phyloP scores from a whole-genome alignment of 1,140 invertebrate genomes.

The Apolygus lucorum region DNA sequence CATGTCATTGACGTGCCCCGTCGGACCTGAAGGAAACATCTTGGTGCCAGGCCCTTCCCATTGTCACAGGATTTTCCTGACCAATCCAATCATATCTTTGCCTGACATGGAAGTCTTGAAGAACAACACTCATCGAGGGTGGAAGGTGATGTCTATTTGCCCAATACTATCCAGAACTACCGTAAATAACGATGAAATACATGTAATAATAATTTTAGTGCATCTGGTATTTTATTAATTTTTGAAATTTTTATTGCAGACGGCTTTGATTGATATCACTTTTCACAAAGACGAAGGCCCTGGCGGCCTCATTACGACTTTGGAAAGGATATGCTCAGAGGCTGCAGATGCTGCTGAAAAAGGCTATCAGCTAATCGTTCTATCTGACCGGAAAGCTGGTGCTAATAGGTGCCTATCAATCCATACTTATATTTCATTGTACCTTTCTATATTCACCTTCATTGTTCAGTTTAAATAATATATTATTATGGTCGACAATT shows the following conservation, averaged over 20 bases:
- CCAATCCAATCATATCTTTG: slow-evolving; percentile 89
- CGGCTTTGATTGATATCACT: slow-evolving; percentile 83
- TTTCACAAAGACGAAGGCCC: slow-evolving; percentile 65
- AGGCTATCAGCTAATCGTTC: slow-evolving; percentile 77
- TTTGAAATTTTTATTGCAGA: slow-evolving; percentile 44
- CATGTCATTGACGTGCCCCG: slow-evolving; percentile 89
- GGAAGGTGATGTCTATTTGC: slow-evolving; percentile 71
- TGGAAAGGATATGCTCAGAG: slow-evolving; percentile 72
- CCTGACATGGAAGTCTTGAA: slow-evolving; percentile 82
- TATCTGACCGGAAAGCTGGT: slow-evolving; percentile 76
- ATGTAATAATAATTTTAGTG: too few species aligned
- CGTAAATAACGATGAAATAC: too few species aligned
- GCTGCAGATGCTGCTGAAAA: slow-evolving; percentile 68
- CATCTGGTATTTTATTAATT: too few species aligned
- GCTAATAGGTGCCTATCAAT: slow-evolving; percentile 51
- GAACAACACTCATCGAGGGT: slow-evolving; percentile 73
- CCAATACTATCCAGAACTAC: too few species aligned
- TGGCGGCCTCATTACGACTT: slow-evolving; percentile 62
- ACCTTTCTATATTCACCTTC: too few species aligned
- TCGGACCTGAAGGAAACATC: slow-evolving; percentile 90
- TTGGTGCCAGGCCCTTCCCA: slow-evolving; percentile 81
- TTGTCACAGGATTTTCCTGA: slow-evolving; percentile 85
- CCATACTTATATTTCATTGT: too few species aligned
- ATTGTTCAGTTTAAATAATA: too few species aligned
- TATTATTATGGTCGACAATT: too few species aligned